These are phyloP conservation scores for Microplitis demolitor DNA, from an alignment of 1,140 invertebrate species.

Conservation along the genomic window DNA sequence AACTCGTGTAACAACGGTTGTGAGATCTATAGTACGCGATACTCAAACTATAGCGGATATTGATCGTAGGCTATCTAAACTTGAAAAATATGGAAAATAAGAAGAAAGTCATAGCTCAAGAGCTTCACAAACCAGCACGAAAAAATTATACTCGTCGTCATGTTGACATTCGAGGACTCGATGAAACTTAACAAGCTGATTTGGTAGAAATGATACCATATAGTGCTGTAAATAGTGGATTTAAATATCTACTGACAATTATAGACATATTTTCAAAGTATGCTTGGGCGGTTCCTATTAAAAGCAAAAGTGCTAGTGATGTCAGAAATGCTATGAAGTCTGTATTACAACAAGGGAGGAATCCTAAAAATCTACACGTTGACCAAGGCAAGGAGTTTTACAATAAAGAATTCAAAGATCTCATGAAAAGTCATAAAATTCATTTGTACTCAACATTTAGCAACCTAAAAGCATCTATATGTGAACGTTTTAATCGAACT, in stretches of 20 bases:
- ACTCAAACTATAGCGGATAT: not conserved
- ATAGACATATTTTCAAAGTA: constrained; percentile 23
- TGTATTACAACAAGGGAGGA: not conserved
- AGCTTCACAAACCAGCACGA: too few relatives aligned
- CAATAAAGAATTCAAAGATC: too few relatives aligned
- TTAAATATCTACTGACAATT: constrained; percentile 12
- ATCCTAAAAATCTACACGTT: not conserved
- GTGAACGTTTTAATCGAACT: constrained; percentile 55
- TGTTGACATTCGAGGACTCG: too few relatives aligned
- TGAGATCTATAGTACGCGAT: too few relatives aligned
- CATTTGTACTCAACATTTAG: constrained; percentile 27
- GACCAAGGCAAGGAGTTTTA: not conserved
- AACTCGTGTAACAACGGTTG: not conserved
- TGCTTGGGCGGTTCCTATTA: constrained; percentile 35
- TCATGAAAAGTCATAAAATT: too few relatives aligned
- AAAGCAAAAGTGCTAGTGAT: constrained; percentile 13
- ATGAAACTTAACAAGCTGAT: too few relatives aligned
- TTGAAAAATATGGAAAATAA: not conserved
- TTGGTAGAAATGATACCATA: too few relatives aligned
- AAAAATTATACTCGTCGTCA: too few relatives aligned
- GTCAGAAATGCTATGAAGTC: not conserved
- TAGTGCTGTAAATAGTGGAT: not conserved
- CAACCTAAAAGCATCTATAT: constrained; percentile 50
- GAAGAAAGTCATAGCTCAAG: not conserved
- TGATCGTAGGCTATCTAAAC: not conserved